Percentiles rank a stretch among this genome's conserved stretches.
These are phyloP conservation scores for Tethea ocularis DNA, from an alignment of 2,888 invertebrate species.

Conservation along the genomic window DNA sequence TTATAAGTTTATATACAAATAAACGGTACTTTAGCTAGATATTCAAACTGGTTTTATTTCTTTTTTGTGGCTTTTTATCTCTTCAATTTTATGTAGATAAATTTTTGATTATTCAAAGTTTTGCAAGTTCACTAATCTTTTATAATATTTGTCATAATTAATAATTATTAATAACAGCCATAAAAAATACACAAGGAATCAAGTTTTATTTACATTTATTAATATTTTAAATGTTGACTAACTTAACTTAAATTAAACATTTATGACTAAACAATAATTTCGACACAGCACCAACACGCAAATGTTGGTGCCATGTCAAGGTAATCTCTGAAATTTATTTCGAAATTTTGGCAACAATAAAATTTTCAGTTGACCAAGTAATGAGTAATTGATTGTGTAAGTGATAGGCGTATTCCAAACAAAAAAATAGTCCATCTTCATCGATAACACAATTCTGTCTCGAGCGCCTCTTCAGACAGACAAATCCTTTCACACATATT, in stretches of 20 bases:
- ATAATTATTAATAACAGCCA: not conserved
- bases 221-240: conserved; percentile 44
- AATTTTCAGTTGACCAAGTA: conserved; percentile 6
- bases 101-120: no score
- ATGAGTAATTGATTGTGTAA: conserved; percentile 5
- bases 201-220: conserved; percentile 68
- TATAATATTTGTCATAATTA: no score
- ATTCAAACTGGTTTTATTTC: no score
- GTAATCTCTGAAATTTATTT: conserved; percentile 46
- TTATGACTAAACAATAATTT: conserved; percentile 70
- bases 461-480: conserved; percentile 75
- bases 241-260: conserved; percentile 54
- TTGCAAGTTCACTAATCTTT: no score
- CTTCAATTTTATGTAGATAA: no score
- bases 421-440: conserved; percentile 22
- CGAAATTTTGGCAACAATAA: conserved; percentile 64
- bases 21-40: no score
- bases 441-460: conserved; percentile 18
- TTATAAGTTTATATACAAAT: no score
- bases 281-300: conserved; percentile 66
- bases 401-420: conserved; percentile 6
- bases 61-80: no score
- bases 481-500: conserved; percentile 20
- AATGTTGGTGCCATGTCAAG: conserved; percentile 68
- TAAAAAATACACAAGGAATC: conserved; percentile 28